These are phyloP conservation scores for Agrenia bidenticulata DNA, from an alignment of 2,888 invertebrate species.

Conservation along the genomic window DNA sequence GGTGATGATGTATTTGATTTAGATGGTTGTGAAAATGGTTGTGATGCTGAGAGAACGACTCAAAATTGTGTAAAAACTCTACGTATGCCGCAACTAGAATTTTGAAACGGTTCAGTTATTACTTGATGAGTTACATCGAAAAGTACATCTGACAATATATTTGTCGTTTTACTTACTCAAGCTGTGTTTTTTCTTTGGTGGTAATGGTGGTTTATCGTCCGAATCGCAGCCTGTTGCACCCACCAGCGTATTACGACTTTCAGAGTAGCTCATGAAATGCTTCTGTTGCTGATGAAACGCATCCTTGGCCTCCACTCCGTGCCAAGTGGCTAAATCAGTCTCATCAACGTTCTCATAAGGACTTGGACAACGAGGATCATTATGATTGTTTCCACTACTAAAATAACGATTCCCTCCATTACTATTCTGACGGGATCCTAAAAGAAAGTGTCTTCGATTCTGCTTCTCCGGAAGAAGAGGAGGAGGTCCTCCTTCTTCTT, in stretches of 20 bases:
- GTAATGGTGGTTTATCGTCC: slow-evolving; percentile 78
- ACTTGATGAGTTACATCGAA: no score
- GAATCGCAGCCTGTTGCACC: slow-evolving; percentile 56
- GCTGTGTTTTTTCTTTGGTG: slow-evolving; percentile 93
- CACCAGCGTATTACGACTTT: slow-evolving; percentile 49
- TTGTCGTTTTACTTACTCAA: slow-evolving; percentile 52
- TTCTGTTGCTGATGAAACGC: slow-evolving; percentile 31
- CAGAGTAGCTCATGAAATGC: slow-evolving; percentile 49
- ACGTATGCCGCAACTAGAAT: slow-evolving; percentile 52
- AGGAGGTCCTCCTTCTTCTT: slow-evolving; percentile 36
- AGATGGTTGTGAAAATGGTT: slow-evolving; percentile 51
- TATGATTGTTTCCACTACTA: background rate
- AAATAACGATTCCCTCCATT: background rate
- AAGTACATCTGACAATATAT: no score
- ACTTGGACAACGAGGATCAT: slow-evolving; percentile 41
- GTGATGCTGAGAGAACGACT: slow-evolving; percentile 46
- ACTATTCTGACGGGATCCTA: slow-evolving; percentile 16
- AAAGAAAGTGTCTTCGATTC: slow-evolving; percentile 30
- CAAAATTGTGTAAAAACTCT: slow-evolving; percentile 52
- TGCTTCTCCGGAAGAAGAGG: slow-evolving; percentile 49
- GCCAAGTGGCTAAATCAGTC: slow-evolving; percentile 42
- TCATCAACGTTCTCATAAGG: slow-evolving; percentile 52
- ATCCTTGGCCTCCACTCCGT: slow-evolving; percentile 24
- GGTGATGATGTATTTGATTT: slow-evolving; percentile 37
- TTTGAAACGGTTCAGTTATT: no score